phyloP scores from a whole-genome alignment of 2,113 vertebrate species.

The Myotis yumanensis region DNA sequence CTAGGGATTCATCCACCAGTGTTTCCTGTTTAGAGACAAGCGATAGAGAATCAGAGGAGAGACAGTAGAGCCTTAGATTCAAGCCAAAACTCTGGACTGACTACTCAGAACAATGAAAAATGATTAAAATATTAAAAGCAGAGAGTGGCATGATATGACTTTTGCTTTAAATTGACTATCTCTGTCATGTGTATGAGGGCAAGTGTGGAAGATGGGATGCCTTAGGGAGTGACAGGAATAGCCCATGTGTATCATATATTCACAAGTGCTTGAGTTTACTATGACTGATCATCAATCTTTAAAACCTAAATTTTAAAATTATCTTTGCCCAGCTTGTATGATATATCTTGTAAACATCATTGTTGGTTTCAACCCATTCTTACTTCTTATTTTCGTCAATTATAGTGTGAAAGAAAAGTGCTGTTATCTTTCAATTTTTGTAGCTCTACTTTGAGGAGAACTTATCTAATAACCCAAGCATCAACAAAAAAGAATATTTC shows the following conservation, averaged over 20 bases:
- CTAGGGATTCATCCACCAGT: accelerated
- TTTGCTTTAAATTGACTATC: neutral
- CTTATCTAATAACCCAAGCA: neutral
- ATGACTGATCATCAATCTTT: neutral
- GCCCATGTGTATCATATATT: neutral
- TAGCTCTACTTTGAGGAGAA: neutral
- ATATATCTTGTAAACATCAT: neutral
- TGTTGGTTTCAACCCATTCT: neutral
- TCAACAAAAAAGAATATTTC: neutral
- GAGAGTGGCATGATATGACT: neutral
- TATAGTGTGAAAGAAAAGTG: neutral
- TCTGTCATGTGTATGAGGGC: neutral
- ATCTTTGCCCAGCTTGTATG: neutral
- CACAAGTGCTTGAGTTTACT: neutral
- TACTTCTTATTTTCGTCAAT: neutral
- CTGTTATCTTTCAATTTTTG: neutral
- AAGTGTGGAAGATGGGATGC: neutral
- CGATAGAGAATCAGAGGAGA: neutral
- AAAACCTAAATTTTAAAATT: neutral
- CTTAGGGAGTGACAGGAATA: neutral
- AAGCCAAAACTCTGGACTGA: neutral
- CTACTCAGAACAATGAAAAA: neutral
- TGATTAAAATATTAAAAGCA: neutral
- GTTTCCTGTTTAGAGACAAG: neutral
- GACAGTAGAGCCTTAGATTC: neutral